Evolutionary conservation across 1,140 invertebrate species (phyloP).

Genomic region (Coelopa frigida): DNA sequence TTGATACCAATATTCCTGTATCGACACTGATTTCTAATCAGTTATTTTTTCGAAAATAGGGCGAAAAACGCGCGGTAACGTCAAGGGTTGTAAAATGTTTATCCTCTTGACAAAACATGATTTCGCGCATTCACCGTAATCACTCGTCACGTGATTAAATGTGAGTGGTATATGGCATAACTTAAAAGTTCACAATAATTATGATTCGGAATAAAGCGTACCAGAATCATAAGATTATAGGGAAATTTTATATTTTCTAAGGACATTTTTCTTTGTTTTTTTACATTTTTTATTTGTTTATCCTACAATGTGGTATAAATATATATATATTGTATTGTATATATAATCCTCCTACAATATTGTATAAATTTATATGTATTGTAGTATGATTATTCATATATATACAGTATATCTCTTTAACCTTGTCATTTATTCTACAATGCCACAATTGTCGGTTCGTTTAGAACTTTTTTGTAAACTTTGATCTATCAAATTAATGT

Average conservation of each 20-base stretch:
- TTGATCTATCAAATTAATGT: too few species aligned
- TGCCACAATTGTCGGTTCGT: too few species aligned
- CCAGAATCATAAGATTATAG: not conserved
- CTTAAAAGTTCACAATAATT: conserved; percentile 1
- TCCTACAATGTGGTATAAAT: not conserved
- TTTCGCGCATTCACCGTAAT: not conserved
- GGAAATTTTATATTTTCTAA: not conserved
- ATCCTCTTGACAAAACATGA: not conserved
- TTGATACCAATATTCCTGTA: conserved; percentile 2
- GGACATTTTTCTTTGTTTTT: not conserved
- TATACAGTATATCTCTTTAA: too few species aligned
- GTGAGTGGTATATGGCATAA: conserved; percentile 1
- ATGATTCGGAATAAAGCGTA: not conserved
- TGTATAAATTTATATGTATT: not conserved
- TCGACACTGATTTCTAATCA: not conserved
- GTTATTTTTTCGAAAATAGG: not conserved
- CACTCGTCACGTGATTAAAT: conserved; percentile 4
- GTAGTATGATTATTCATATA: too few species aligned
- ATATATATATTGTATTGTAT: not conserved
- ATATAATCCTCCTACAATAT: not conserved
- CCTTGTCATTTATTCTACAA: too few species aligned
- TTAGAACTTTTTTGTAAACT: too few species aligned
- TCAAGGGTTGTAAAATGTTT: not conserved
- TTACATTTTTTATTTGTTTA: not conserved
- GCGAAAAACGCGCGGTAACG: too few species aligned